phyloP scores from a whole-genome alignment of 2,113 vertebrate species.

The Tyto alba region DNA sequence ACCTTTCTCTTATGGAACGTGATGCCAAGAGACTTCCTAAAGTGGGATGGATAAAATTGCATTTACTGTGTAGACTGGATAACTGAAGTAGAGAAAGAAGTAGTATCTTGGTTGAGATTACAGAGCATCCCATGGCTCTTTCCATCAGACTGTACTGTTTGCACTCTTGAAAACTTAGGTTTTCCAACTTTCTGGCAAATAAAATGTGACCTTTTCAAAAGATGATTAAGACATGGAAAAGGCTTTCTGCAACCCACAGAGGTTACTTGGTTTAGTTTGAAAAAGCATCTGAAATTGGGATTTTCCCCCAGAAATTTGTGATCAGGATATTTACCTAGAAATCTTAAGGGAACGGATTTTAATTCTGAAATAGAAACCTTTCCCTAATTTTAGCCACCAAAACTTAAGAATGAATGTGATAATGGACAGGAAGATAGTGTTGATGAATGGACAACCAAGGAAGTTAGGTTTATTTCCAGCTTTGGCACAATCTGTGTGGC shows the following conservation, averaged over 20 bases:
- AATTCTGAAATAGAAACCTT: background rate
- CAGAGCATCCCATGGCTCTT: background rate
- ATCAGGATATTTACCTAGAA: background rate
- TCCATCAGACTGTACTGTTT: background rate
- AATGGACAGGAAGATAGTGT: background rate
- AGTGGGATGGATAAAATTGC: background rate
- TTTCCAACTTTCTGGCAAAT: background rate
- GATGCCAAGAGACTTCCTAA: background rate
- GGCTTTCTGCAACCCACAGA: background rate
- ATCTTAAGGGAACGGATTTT: background rate
- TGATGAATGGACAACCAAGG: background rate
- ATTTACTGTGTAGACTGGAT: background rate
- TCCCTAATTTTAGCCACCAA: background rate
- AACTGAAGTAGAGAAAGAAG: background rate
- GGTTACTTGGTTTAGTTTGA: background rate
- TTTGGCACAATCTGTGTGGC: background rate
- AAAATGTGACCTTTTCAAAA: background rate
- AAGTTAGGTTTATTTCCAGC: background rate
- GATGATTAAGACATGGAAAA: background rate
- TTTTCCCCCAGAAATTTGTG: background rate
- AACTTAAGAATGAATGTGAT: background rate
- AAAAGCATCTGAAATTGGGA: background rate
- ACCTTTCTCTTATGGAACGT: rapidly evolving
- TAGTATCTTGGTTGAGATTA: background rate
- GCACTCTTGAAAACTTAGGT: background rate